phyloP scores from a whole-genome alignment of 37 sponge, comb jelly and placozoan genomes.

The Petrosia ficiformis region DNA sequence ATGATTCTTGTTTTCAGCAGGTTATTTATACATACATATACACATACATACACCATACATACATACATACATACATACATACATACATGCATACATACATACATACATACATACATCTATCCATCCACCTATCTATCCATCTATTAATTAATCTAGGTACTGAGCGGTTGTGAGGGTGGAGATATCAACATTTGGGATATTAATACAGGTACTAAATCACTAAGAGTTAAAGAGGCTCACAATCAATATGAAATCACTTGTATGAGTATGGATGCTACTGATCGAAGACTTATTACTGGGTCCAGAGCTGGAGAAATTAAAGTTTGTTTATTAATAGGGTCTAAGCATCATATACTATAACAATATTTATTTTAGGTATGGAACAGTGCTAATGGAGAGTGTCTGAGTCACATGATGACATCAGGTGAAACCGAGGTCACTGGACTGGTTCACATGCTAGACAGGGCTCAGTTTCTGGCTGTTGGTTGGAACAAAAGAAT shows the following conservation, averaged over 20 bases:
- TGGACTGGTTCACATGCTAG: slow-evolving; percentile 64
- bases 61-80: too few relatives aligned
- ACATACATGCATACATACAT: too few relatives aligned
- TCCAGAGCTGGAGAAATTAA: slow-evolving; percentile 86
- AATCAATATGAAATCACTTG: slow-evolving; percentile 85
- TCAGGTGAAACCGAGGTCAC: slow-evolving; percentile 62
- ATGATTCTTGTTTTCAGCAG: slow-evolving; percentile 41
- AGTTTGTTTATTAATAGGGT: slow-evolving; percentile 22
- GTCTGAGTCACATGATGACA: slow-evolving; percentile 45
- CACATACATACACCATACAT: too few relatives aligned
- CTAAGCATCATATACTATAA: neutral
- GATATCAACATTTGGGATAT: slow-evolving; percentile 89
- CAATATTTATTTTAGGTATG: slow-evolving; percentile 53
- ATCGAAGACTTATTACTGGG: slow-evolving; percentile 82
- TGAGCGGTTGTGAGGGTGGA: slow-evolving; percentile 89
- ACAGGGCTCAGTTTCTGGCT: slow-evolving; percentile 67
- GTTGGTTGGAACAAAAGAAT: slow-evolving; percentile 89
- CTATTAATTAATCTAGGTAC: too few relatives aligned
- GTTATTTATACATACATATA: too few relatives aligned
- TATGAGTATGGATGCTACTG: slow-evolving; percentile 74
- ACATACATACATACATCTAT: too few relatives aligned
- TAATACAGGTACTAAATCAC: slow-evolving; percentile 64
- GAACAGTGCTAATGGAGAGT: slow-evolving; percentile 72
- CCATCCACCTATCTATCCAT: too few relatives aligned
- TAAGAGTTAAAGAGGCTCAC: slow-evolving; percentile 64